Conservation (phyloP, 2,888 invertebrate species). For the Prostheceraeus crozeri region DNA sequence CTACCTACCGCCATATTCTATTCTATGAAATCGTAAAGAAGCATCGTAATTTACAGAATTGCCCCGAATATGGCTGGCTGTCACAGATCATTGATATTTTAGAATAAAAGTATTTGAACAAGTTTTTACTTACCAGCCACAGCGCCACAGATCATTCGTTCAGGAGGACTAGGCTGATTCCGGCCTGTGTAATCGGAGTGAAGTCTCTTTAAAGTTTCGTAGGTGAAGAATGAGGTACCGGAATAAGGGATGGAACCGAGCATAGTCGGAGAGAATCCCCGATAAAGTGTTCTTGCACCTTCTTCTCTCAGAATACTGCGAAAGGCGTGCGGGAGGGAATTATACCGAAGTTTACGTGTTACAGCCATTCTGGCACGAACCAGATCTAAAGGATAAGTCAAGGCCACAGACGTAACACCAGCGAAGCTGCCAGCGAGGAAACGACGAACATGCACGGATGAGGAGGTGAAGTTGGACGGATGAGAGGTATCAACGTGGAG, state of each 20-base stretch:
- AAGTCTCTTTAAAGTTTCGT: conserved; percentile 80
- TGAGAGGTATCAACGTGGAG: conserved; percentile 56
- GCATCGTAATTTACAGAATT: too few relatives aligned
- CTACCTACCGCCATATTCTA: too few relatives aligned
- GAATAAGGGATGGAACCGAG: conserved; percentile 91
- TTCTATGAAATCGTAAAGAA: too few relatives aligned
- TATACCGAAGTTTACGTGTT: conserved; percentile 67
- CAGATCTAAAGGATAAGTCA: conserved; percentile 91
- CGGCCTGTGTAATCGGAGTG: not conserved
- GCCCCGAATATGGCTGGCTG: too few relatives aligned
- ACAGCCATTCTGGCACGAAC: conserved; percentile 95
- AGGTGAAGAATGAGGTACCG: conserved; percentile 91
- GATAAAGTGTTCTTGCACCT: conserved; percentile 70
- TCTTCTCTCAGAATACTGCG: conserved; percentile 68
- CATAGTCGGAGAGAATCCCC: conserved; percentile 80
- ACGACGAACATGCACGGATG: too few relatives aligned
- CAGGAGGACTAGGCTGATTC: not conserved
- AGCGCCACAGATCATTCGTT: conserved; percentile 26
- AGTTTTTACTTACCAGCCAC: too few relatives aligned
- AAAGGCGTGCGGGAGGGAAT: conserved; percentile 55
- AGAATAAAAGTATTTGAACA: too few relatives aligned
- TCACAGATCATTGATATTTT: too few relatives aligned
- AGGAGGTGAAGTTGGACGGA: not conserved
- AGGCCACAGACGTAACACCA: conserved; percentile 82
- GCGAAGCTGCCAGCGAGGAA: conserved; percentile 87